These are phyloP conservation scores for Cydia splendana DNA, from an alignment of 1,140 invertebrate species.

Conservation along the genomic window DNA sequence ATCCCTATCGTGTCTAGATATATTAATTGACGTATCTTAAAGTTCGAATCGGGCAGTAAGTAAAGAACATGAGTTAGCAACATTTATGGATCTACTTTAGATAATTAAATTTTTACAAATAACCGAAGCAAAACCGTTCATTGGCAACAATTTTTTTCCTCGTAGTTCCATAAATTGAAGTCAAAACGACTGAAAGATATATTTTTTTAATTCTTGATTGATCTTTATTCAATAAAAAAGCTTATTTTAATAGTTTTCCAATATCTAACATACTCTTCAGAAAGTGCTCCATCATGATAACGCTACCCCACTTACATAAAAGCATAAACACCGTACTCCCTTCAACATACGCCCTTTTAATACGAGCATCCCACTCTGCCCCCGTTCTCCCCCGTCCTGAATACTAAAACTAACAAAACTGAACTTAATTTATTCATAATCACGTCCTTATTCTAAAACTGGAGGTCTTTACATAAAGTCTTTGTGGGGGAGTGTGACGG, in stretches of 20 bases:
- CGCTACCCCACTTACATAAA: neutral
- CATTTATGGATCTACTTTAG: too few relatives aligned
- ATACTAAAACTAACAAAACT: slow-evolving; percentile 33
- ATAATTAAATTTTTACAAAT: too few relatives aligned
- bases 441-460: slow-evolving; percentile 42
- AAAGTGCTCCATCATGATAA: slow-evolving; percentile 7
- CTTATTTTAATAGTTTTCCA: slow-evolving; percentile 38
- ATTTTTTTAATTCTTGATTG: too few relatives aligned
- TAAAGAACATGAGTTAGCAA: too few relatives aligned
- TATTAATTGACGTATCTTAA: too few relatives aligned
- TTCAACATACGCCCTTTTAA: neutral
- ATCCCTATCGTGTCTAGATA: too few relatives aligned
- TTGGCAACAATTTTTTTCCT: too few relatives aligned
- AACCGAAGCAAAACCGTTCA: too few relatives aligned
- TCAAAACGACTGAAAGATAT: too few relatives aligned
- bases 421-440: slow-evolving; percentile 45
- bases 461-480: slow-evolving; percentile 35
- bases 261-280: neutral
- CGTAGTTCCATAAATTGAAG: too few relatives aligned
- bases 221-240: neutral
- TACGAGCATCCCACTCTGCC: neutral
- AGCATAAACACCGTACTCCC: neutral
- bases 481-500: slow-evolving; percentile 1
- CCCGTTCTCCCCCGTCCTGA: neutral
- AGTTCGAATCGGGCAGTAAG: too few relatives aligned